phyloP scores from a whole-genome alignment of 2,888 invertebrate species.

The Platycnemis pennipes region DNA sequence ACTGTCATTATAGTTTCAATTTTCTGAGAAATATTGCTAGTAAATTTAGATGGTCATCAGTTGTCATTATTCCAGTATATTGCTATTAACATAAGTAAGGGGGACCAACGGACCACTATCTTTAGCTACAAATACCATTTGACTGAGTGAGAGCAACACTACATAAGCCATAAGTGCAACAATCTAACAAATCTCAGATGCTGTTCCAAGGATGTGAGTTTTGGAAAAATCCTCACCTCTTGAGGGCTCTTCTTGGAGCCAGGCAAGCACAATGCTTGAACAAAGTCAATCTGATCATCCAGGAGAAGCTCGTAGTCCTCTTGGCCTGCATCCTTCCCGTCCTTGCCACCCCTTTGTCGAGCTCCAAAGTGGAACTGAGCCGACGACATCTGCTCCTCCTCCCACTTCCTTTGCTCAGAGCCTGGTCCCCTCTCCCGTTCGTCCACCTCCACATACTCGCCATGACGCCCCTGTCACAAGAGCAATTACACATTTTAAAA shows the following conservation, averaged over 20 bases:
- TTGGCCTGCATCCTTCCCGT: conserved; percentile 75
- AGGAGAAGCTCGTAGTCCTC: conserved; percentile 94
- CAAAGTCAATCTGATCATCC: conserved; percentile 98
- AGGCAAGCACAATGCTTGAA: conserved; percentile 92
- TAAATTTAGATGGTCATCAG: no score
- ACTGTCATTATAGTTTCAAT: no score
- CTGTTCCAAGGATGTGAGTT: no score
- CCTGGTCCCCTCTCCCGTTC: conserved; percentile 87
- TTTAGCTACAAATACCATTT: no score
- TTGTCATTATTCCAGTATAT: no score
- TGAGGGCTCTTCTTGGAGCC: conserved; percentile 81
- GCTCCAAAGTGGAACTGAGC: conserved; percentile 97
- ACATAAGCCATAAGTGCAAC: no score
- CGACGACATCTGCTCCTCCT: conserved; percentile 96
- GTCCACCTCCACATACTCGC: conserved; percentile 91
- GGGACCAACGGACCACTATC: no score
- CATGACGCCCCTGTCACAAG: conserved; percentile 77
- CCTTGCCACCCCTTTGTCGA: conserved; percentile 87
- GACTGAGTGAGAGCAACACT: no score
- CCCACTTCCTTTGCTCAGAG: conserved; percentile 92
- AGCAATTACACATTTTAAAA: not conserved
- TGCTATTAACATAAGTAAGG: no score
- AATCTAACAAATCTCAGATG: no score
- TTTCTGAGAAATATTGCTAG: no score
- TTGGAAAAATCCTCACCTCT: conserved; percentile 69